A percentile compares a stretch with the other conserved stretches of the same genome.
These are phyloP conservation scores for Cryptomyrus ogoouensis DNA, from an alignment of 2,113 vertebrate genomes.

Conservation along the genomic window DNA sequence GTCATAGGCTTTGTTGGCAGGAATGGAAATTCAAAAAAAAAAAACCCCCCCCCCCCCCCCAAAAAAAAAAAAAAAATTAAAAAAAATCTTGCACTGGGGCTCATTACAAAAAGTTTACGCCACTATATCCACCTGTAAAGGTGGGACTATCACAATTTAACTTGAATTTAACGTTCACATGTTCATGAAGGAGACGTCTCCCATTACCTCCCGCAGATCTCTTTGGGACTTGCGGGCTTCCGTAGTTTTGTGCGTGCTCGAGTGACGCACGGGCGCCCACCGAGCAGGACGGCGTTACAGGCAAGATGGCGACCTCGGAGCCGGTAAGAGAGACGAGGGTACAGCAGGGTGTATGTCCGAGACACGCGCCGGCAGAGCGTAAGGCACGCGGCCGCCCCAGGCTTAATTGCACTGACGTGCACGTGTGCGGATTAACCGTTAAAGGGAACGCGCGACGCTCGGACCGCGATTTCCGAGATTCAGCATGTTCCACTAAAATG, in stretches of 20 bases:
- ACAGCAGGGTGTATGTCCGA: neutral
- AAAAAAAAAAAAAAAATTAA: too few relatives aligned
- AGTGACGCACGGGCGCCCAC: conserved; percentile 59
- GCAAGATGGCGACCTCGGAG: conserved; percentile 77
- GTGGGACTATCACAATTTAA: neutral
- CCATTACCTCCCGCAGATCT: neutral
- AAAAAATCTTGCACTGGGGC: neutral
- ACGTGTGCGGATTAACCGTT: neutral
- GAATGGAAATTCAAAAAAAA: neutral
- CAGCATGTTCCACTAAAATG: conserved; percentile 41
- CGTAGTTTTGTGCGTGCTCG: conserved; percentile 49
- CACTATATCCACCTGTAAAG: neutral
- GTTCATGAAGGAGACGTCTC: neutral
- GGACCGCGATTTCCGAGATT: neutral
- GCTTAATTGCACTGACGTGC: too few relatives aligned
- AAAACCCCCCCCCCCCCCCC: neutral
- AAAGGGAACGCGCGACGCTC: neutral
- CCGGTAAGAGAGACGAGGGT: conserved; percentile 62
- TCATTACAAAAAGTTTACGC: neutral
- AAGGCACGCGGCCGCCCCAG: too few relatives aligned
- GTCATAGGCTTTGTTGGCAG: neutral
- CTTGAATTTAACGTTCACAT: neutral
- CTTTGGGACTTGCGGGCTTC: conserved; percentile 37
- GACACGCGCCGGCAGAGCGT: neutral
- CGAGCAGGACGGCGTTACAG: conserved; percentile 52